phyloP scores from a whole-genome alignment of 2,113 vertebrate genomes.

The Varanus komodoensis region DNA sequence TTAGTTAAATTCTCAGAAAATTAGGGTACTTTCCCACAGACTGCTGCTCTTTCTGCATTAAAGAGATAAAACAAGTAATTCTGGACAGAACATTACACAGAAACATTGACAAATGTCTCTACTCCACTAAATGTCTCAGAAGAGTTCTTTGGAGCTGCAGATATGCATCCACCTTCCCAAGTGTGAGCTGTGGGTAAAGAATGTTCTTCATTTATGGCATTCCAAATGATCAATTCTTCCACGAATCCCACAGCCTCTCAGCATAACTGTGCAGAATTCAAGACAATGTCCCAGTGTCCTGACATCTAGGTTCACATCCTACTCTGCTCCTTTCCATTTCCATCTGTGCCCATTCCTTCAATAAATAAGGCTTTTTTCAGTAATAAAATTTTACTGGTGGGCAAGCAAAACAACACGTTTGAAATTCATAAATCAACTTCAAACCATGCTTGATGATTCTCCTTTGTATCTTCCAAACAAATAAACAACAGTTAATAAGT shows the following conservation, averaged over 20 bases:
- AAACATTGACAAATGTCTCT: not conserved
- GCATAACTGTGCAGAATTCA: no score
- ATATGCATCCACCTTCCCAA: not conserved
- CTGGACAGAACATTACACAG: no score
- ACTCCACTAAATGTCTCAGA: not conserved
- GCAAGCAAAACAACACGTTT: not conserved
- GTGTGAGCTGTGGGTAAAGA: not conserved
- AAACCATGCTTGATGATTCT: not conserved
- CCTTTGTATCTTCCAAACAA: no score
- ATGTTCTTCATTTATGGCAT: not conserved
- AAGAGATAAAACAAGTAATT: not conserved
- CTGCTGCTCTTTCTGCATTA: constrained; percentile 36
- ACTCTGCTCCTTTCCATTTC: not conserved
- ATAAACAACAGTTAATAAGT: not conserved
- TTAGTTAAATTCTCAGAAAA: no score
- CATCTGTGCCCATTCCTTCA: not conserved
- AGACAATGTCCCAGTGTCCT: no score
- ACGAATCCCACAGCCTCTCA: not conserved
- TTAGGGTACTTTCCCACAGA: no score
- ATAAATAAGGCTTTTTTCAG: not conserved
- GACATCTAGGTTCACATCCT: not conserved
- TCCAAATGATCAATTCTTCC: not conserved
- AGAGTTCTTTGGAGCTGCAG: not conserved
- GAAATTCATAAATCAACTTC: not conserved
- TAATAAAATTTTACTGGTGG: not conserved